Conservation (phyloP, 2,797 vertebrate genomes). For the Hipposideros larvatus region DNA sequence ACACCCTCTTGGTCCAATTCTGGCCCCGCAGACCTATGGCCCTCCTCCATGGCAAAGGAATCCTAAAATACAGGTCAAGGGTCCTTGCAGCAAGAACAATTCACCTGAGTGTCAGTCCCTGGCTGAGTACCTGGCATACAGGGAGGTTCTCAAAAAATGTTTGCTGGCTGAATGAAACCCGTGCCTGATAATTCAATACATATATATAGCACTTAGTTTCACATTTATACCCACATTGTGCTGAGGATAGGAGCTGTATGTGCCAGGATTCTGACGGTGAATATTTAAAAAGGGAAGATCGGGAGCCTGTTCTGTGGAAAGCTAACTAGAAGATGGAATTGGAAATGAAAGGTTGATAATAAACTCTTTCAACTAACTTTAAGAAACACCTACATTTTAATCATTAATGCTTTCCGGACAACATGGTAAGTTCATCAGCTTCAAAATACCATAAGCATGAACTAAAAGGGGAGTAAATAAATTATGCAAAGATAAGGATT, state of each 20-base stretch:
- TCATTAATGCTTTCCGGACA: conserved; percentile 48
- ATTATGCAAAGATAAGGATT: conserved; percentile 76
- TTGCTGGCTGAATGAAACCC: conserved; percentile 44
- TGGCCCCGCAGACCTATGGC: conserved; percentile 65
- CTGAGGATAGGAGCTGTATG: not conserved
- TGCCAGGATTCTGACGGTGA: conserved; percentile 6
- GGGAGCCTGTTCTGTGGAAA: conserved; percentile 71
- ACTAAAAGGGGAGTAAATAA: conserved; percentile 45
- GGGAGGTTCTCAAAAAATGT: conserved; percentile 60
- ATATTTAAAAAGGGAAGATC: not conserved
- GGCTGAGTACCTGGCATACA: not conserved
- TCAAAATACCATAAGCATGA: conserved; percentile 68
- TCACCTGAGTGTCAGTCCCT: not conserved
- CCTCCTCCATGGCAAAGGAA: not conserved
- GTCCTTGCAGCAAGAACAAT: not conserved
- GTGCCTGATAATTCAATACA: not conserved
- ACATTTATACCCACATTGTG: not conserved
- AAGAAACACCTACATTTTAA: conserved; percentile 80
- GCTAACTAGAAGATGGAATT: conserved; percentile 83
- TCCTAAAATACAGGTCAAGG: conserved; percentile 28
- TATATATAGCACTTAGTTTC: not conserved
- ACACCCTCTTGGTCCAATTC: conserved; percentile 65
- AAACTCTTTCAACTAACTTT: conserved; percentile 79
- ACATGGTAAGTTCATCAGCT: conserved; percentile 53
- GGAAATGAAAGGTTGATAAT: conserved; percentile 80